Percentiles rank a stretch among this genome's conserved stretches.
Conservation (phyloP, 2,888 invertebrate genomes). For the Gastrophysa polygoni region DNA sequence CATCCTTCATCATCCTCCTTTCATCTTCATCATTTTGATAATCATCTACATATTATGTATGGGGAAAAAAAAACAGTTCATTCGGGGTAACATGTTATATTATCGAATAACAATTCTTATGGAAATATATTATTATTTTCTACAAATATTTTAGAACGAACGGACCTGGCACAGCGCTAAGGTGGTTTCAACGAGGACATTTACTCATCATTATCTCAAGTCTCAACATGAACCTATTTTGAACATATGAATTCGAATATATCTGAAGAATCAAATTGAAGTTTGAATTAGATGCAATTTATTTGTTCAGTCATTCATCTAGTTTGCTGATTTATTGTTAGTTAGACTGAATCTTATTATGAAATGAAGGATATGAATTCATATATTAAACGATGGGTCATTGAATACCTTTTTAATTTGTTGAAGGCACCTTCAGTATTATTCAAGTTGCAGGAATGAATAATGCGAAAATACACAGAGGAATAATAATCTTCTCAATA, state of each 20-base stretch:
- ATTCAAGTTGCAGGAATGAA: background rate
- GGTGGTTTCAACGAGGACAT: constrained; percentile 43
- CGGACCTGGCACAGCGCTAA: constrained; percentile 54
- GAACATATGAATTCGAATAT: background rate
- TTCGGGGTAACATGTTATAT: constrained; percentile 31
- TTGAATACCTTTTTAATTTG: background rate
- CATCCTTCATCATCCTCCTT: too few species aligned
- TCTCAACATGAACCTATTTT: background rate
- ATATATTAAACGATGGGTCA: too few species aligned
- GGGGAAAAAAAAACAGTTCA: constrained; percentile 4
- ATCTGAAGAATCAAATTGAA: too few species aligned
- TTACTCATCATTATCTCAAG: constrained; percentile 16
- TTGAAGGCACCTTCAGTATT: background rate
- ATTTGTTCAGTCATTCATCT: too few species aligned
- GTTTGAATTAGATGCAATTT: too few species aligned
- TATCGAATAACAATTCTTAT: constrained; percentile 49
- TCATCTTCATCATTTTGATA: too few species aligned
- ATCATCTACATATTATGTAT: too few species aligned
- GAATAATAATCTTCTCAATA: background rate
- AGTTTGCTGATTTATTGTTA: too few species aligned
- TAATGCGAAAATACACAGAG: background rate
- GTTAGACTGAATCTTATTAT: too few species aligned
- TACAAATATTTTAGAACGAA: constrained; percentile 48
- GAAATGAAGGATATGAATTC: too few species aligned
- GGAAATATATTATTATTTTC: constrained; percentile 52